phyloP scores from a whole-genome alignment of 2,113 vertebrate genomes.

The Chaenocephalus aceratus region DNA sequence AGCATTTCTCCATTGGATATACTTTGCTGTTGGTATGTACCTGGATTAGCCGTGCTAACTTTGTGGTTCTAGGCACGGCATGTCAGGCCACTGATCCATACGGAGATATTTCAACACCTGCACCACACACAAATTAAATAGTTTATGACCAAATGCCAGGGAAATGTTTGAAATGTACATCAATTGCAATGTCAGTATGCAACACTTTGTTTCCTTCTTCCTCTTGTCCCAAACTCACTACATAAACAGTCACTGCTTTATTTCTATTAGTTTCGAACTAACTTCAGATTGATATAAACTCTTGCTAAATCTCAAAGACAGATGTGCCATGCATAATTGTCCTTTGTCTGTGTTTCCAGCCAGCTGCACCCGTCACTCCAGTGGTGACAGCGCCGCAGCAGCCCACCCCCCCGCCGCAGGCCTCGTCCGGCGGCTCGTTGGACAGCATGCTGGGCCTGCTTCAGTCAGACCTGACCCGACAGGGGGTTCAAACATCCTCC shows the following conservation, averaged over 20 bases:
- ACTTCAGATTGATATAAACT: not conserved
- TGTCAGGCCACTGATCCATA: not conserved
- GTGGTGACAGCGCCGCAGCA: conserved; percentile 69
- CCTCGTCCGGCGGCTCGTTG: conserved; percentile 82
- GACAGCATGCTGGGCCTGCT: conserved; percentile 94
- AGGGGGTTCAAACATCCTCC: conserved; percentile 90
- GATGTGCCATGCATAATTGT: not conserved
- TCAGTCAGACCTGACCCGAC: conserved; percentile 91
- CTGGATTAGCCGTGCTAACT: not conserved
- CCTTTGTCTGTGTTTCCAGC: conserved; percentile 51
- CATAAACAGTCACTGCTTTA: not conserved
- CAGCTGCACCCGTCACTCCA: conserved; percentile 69
- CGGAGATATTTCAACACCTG: not conserved
- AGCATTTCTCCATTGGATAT: conserved; percentile 1
- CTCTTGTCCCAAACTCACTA: too few species aligned
- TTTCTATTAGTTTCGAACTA: not conserved
- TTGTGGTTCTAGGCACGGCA: not conserved
- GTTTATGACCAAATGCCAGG: not conserved
- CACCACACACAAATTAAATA: not conserved
- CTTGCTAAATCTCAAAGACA: conserved; percentile 5
- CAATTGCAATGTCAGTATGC: not conserved
- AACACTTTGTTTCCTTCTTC: too few species aligned
- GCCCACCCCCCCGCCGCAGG: conserved; percentile 61
- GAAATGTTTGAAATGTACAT: not conserved
- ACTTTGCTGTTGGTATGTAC: not conserved